Conservation (phyloP, 30 jellyfish, hydroid and myxozoan genomes). For the Hydractinia echinata region DNA sequence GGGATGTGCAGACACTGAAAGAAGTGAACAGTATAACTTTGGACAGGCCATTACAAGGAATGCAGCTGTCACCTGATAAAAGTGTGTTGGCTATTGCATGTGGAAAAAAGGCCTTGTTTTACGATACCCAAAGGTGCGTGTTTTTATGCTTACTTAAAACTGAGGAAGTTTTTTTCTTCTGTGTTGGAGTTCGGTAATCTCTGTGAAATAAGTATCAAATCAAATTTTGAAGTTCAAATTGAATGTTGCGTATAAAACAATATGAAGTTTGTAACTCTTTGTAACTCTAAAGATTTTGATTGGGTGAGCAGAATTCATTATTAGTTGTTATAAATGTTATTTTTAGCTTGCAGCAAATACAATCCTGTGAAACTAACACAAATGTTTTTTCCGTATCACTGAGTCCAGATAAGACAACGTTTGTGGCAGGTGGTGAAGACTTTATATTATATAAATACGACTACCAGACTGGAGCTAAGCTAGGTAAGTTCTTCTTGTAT, state of each 20-base stretch:
- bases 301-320: too few relatives aligned
- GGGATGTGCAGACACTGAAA: constrained; percentile 66
- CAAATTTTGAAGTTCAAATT: too few relatives aligned
- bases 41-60: constrained; percentile 47
- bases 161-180: too few relatives aligned
- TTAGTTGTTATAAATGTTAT: too few relatives aligned
- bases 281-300: too few relatives aligned
- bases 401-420: constrained; percentile 56
- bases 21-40: constrained; percentile 37
- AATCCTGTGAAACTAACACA: constrained; percentile 42
- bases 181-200: too few relatives aligned
- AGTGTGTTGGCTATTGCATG: constrained; percentile 59
- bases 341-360: constrained; percentile 56
- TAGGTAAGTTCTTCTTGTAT: constrained; percentile 50
- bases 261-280: too few relatives aligned
- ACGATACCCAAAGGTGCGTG: constrained; percentile 57
- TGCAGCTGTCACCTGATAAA: constrained; percentile 65
- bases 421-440: constrained; percentile 95
- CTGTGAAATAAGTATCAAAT: too few relatives aligned
- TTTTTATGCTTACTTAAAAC: neutral
- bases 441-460: constrained; percentile 62
- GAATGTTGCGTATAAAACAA: too few relatives aligned
- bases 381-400: constrained; percentile 68
- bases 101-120: constrained; percentile 78
- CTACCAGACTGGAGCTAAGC: constrained; percentile 53